Base-by-base conservation (phyloP, 1,140 invertebrate species). In the Pseudoatta argentina region DNA sequence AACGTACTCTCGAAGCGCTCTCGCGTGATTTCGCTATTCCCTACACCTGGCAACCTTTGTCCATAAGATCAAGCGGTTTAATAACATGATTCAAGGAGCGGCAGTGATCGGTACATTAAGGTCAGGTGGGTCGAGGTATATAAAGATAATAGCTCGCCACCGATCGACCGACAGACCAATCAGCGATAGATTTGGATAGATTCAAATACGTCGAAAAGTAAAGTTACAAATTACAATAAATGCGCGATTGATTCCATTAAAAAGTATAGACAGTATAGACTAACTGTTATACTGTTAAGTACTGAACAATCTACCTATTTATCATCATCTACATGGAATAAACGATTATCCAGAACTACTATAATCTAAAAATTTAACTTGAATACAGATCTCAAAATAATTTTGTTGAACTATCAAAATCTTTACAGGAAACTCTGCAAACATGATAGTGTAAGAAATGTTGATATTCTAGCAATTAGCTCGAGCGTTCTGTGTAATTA, bases 61-160 rank as follows among this genome's bases (percentile, higher is more conserved):
- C 78, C 88, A 79, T 87, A 83, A 76, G 88, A 89, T 85, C 86
- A 71, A 87, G 81, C 86, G 81, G 76, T 86, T 91, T 91, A 91
- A 91, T 91, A 91, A 88, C 86, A 86, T 73, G 88, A 90, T 88
- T 81, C 71, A 78, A 86, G 86, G 81, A 90, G 88, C 89, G 89
- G 89, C 86, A 90, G 27, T 88, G 88, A 82, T 90, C 86, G 66
- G 34, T 73, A 85, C 86, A 90, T 90, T 90, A 90, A 88, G 89
- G 89, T 91, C 89, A 86, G 89, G 18, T 88, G 72, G 89, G 88
- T 91, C 89, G 75, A 78, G 82, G 66, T 88, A 51, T 86, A 90
- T 90, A 88, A 91, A 88, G 89, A 89, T 91, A 91, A 91, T 90
- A 90, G 82, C 88, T 77, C 89, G 89, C 88, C 89, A 91, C 89